These are phyloP conservation scores for Dryas iulia DNA, from an alignment of 1,140 invertebrate species.

Conservation along the genomic window DNA sequence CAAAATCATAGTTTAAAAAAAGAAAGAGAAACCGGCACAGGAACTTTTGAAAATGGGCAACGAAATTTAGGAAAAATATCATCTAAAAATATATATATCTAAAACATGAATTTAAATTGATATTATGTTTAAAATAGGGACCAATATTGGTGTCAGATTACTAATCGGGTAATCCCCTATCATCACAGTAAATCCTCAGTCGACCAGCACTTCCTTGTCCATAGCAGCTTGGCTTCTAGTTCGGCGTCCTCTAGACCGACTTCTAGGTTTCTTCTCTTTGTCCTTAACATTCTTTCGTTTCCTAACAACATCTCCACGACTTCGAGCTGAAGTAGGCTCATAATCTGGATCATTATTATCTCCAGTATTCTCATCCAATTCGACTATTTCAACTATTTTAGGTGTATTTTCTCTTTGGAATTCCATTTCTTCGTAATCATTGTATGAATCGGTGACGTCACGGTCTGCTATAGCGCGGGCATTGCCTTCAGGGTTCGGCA, in stretches of 20 bases:
- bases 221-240: constrained; percentile 65
- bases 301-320: constrained; percentile 58
- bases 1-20: not conserved
- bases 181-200: constrained; percentile 64
- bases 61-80: constrained; percentile 10
- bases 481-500: constrained; percentile 57
- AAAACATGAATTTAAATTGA: not conserved
- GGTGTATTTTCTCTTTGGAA: constrained; percentile 53
- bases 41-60: constrained; percentile 12
- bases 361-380: constrained; percentile 47
- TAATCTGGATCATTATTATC: constrained; percentile 61
- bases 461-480: constrained; percentile 42
- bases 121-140: constrained; percentile 4
- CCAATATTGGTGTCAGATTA: not conserved
- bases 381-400: constrained; percentile 62
- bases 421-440: constrained; percentile 58
- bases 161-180: too few species aligned
- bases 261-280: constrained; percentile 62
- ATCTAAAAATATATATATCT: not conserved
- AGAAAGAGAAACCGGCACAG: not conserved
- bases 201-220: constrained; percentile 54
- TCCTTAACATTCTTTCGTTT: constrained; percentile 65
- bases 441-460: constrained; percentile 60
- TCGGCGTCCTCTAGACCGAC: constrained; percentile 59
- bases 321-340: constrained; percentile 57